Evolutionary conservation across 1,140 invertebrate genomes (phyloP).

Genomic region (Eupeodes corollae): DNA sequence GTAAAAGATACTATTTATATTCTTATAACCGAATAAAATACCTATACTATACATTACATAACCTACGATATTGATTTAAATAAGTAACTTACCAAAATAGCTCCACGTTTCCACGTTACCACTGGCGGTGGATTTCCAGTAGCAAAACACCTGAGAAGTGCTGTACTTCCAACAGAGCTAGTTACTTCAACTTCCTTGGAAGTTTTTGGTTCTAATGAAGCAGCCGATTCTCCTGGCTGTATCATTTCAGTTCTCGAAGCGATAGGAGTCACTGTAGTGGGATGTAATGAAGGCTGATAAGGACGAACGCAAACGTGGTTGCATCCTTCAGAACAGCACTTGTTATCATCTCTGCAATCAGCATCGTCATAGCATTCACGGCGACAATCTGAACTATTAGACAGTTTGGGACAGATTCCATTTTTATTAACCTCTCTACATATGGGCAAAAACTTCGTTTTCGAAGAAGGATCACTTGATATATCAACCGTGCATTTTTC

Average conservation of each 20-base stretch:
- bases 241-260: conserved; percentile 21
- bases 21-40: not conserved
- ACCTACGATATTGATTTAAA: not conserved
- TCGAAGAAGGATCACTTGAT: conserved; percentile 36
- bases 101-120: conserved; percentile 62
- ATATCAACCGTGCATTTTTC: conserved; percentile 54
- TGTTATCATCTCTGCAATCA: conserved; percentile 62
- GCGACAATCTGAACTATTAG: conserved; percentile 42
- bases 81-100: conserved; percentile 52
- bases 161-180: conserved; percentile 58
- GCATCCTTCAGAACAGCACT: conserved; percentile 75
- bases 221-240: conserved; percentile 34
- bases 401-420: conserved; percentile 57
- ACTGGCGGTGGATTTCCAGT: conserved; percentile 61
- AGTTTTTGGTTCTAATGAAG: conserved; percentile 36
- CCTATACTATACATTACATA: not conserved
- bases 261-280: conserved; percentile 26
- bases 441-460: conserved; percentile 39
- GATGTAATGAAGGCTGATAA: conserved; percentile 20
- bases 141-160: conserved; percentile 58
- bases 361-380: conserved; percentile 69
- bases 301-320: conserved; percentile 58
- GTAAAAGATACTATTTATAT: too few species aligned
- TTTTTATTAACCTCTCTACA: conserved; percentile 62
- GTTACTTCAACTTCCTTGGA: conserved; percentile 47